Conservation (phyloP, 2,888 invertebrate genomes). For the Dyspetes luteomarginatus region DNA sequence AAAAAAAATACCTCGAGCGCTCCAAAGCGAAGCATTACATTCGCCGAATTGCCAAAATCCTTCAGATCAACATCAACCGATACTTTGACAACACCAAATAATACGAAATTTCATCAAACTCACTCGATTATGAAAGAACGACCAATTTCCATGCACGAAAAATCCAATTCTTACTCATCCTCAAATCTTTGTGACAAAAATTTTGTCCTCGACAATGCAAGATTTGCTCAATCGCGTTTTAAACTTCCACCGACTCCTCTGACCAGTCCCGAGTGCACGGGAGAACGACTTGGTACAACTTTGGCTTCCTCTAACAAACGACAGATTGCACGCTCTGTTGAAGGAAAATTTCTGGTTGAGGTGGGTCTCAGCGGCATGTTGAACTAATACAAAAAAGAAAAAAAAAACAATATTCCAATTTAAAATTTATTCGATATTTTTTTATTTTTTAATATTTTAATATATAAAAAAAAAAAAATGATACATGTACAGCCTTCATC, state of each 20-base stretch:
- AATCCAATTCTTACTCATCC: slow-evolving; percentile 63
- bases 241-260: slow-evolving; percentile 81
- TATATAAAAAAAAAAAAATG: slow-evolving; percentile 15
- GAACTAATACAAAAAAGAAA: slow-evolving; percentile 60
- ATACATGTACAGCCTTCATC: slow-evolving; percentile 77
- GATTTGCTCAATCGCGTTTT: slow-evolving; percentile 71
- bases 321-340: slow-evolving; percentile 83
- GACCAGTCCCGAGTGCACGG: slow-evolving; percentile 76
- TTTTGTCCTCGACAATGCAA: slow-evolving; percentile 51
- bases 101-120: slow-evolving; percentile 58
- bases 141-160: slow-evolving; percentile 69
- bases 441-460: background rate
- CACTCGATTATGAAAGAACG: slow-evolving; percentile 65
- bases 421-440: slow-evolving; percentile 18
- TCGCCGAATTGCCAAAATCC: slow-evolving; percentile 75
- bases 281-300: slow-evolving; percentile 71
- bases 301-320: slow-evolving; percentile 76
- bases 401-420: slow-evolving; percentile 5
- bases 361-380: slow-evolving; percentile 80
- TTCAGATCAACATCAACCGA: slow-evolving; percentile 63
- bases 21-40: slow-evolving; percentile 78
- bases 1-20: slow-evolving; percentile 67
- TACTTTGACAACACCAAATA: slow-evolving; percentile 58
- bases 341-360: slow-evolving; percentile 79
- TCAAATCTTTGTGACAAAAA: slow-evolving; percentile 64